A percentile compares a stretch with the other conserved stretches of the same genome.
phyloP scores from a whole-genome alignment of 2,888 invertebrate species.

The Mesorhabditis spiculigera region DNA sequence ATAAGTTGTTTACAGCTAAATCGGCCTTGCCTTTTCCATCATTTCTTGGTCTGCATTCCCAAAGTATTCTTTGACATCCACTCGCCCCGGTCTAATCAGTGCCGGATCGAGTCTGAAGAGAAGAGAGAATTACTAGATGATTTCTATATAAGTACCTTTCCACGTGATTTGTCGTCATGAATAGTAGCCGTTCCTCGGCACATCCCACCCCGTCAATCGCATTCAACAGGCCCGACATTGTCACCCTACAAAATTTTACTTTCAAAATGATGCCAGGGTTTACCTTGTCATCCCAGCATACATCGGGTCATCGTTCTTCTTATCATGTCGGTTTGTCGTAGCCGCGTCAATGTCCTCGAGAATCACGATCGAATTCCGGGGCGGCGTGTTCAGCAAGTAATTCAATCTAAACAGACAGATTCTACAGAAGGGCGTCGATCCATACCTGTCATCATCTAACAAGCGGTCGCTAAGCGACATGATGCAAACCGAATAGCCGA shows the following conservation, averaged over 20 bases:
- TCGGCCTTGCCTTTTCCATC: constrained; percentile 36
- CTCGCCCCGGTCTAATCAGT: constrained; percentile 67
- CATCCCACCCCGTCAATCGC: constrained; percentile 97
- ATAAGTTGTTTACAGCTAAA: neutral
- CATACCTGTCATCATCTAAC: constrained; percentile 81
- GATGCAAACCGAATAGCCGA: constrained; percentile 89
- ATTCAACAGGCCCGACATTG: constrained; percentile 93
- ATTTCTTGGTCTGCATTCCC: constrained; percentile 47
- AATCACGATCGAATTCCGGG: constrained; percentile 78
- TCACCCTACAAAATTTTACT: constrained; percentile 68
- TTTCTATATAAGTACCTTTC: constrained; percentile 62
- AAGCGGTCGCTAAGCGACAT: constrained; percentile 91
- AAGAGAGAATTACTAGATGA: neutral
- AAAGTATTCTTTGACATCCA: constrained; percentile 51
- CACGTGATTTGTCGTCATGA: constrained; percentile 98
- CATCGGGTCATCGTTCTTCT: constrained; percentile 40
- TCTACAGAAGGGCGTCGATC: neutral
- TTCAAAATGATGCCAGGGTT: neutral
- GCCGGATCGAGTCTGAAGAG: constrained; percentile 80
- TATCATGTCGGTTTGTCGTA: constrained; percentile 71
- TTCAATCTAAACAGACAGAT: constrained; percentile 66
- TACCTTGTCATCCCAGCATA: constrained; percentile 51
- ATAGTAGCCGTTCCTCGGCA: constrained; percentile 91
- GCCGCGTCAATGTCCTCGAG: constrained; percentile 96
- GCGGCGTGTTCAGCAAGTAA: constrained; percentile 85